phyloP scores from a whole-genome alignment of 2,888 invertebrate genomes.

The Argyresthia goedartella region DNA sequence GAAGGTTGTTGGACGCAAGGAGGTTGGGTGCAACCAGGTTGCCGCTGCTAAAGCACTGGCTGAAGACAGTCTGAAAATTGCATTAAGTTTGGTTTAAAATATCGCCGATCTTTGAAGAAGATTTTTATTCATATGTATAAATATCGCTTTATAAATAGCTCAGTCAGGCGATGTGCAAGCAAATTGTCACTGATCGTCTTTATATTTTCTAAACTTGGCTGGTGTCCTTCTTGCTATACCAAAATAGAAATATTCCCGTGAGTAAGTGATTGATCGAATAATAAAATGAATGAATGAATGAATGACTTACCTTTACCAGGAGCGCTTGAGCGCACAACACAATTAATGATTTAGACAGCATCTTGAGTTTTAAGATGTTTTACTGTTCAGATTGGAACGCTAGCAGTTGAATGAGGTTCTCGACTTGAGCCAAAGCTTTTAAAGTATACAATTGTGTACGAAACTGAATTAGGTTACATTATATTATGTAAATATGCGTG shows the following conservation, averaged over 20 bases:
- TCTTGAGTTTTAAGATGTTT: constrained; percentile 3
- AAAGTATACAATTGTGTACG: neutral
- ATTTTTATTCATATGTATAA: too few species aligned
- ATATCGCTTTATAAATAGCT: too few species aligned
- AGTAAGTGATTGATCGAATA: too few species aligned
- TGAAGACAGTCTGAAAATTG: neutral
- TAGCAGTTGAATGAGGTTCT: neutral
- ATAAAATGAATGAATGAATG: too few species aligned
- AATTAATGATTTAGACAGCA: constrained; percentile 5
- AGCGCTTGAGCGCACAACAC: constrained; percentile 3
- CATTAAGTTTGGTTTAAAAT: neutral
- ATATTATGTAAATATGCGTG: neutral
- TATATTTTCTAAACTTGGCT: neutral
- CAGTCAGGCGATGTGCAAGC: neutral
- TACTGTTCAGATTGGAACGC: neutral
- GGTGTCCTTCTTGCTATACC: neutral
- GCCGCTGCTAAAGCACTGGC: neutral
- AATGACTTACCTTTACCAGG: constrained; percentile 1
- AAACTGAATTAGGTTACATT: neutral
- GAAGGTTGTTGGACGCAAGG: neutral
- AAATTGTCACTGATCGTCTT: neutral
- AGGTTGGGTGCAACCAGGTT: neutral
- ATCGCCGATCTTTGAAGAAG: neutral
- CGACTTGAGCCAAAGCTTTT: neutral
- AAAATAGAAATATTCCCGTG: neutral